Evolutionary conservation across 1,140 invertebrate species (phyloP).

Genomic region (Bradysia coprophila): DNA sequence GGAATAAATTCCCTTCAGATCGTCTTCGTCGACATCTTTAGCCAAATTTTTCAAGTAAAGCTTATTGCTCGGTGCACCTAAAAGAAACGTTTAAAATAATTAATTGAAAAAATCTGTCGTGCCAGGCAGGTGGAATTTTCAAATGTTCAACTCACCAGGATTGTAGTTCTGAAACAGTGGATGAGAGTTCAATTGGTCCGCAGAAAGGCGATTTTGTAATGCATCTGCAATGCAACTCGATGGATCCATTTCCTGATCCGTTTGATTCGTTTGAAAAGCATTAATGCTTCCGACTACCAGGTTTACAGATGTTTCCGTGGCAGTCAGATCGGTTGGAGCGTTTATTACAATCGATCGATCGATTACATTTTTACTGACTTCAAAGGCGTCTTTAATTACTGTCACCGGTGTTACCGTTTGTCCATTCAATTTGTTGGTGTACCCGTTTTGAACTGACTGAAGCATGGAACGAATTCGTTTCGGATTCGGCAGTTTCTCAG

Average conservation of each 20-base stretch:
- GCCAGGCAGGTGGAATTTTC: slow-evolving; percentile 60
- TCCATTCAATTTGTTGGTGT: no score
- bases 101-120: no score
- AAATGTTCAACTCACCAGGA: no score
- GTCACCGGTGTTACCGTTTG: no score
- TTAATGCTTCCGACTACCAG: no score
- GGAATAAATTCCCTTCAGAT: slow-evolving; percentile 64
- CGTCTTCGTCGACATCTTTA: slow-evolving; percentile 54
- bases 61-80: slow-evolving; percentile 61
- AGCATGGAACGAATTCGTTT: no score
- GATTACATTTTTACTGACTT: no score
- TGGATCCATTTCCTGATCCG: background rate
- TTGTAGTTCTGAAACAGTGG: background rate
- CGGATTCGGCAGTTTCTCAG: no score
- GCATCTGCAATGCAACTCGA: background rate
- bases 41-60: slow-evolving; percentile 87
- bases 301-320: no score
- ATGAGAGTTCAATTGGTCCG: slow-evolving; percentile 45
- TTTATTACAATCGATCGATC: background rate
- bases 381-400: no score
- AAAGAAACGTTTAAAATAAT: slow-evolving; percentile 67
- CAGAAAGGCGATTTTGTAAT: slow-evolving; percentile 40
- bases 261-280: background rate
- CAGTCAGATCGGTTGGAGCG: background rate
- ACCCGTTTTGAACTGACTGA: no score